Percentiles rank a stretch among this genome's conserved stretches.
These are phyloP conservation scores for Amphipoea oculea DNA, from an alignment of 2,888 invertebrate genomes.

Conservation along the genomic window DNA sequence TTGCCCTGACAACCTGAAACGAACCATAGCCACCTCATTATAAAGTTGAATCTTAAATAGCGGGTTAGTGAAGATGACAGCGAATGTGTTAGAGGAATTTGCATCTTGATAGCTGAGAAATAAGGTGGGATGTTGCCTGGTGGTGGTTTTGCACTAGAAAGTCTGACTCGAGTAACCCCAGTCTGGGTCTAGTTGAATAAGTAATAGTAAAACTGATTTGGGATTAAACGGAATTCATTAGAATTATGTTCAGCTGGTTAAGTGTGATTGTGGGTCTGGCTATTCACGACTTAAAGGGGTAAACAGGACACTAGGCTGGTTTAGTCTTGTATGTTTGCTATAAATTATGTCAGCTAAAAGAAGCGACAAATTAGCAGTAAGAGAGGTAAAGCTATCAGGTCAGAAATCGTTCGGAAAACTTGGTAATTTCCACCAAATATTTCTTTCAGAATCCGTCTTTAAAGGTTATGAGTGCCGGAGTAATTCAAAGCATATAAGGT, in stretches of 20 bases:
- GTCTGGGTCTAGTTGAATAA: conserved; percentile 78
- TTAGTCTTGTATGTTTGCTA: background rate
- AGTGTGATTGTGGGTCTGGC: conserved; percentile 59
- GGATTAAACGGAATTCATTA: conserved; percentile 69
- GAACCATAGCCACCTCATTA: conserved; percentile 19
- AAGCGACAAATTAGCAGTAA: background rate
- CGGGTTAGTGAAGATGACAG: conserved; percentile 31
- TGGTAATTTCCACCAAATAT: background rate
- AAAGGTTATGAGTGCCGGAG: too few relatives aligned
- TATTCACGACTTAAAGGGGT: conserved; percentile 23
- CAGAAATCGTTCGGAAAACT: background rate
- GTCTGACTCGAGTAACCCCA: conserved; percentile 76
- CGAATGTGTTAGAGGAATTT: conserved; percentile 65
- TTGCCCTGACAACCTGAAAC: conserved; percentile 32
- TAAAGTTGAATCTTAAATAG: conserved; percentile 43
- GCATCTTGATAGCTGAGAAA: conserved; percentile 66
- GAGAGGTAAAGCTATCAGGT: background rate
- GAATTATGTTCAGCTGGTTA: conserved; percentile 61
- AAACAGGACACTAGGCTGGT: conserved; percentile 14
- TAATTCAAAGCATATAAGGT: too few relatives aligned
- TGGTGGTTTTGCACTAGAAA: conserved; percentile 73
- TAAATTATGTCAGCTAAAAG: conserved; percentile 1
- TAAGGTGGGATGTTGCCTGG: conserved; percentile 68
- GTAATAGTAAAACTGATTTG: conserved; percentile 76
- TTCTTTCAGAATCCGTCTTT: background rate